Percentiles rank a stretch among this genome's conserved stretches.
Evolutionary conservation across 2,888 invertebrate species (phyloP).

Genomic region (Dorcus hopei): DNA sequence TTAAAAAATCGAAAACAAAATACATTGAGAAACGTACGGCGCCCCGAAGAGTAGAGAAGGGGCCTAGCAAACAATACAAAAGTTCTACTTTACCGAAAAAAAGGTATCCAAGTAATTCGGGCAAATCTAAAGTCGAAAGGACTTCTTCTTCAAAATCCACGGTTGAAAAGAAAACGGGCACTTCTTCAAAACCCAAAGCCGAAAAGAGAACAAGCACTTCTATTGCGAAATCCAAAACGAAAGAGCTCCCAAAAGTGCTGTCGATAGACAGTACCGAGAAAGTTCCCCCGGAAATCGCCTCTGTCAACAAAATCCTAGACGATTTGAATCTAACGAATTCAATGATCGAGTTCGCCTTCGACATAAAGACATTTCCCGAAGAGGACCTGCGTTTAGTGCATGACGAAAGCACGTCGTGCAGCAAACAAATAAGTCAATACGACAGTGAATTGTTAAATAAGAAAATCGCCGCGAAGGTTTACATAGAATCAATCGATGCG

Average conservation of each 20-base stretch:
- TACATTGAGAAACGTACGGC: background rate
- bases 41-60: too few species aligned
- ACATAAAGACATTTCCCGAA: conserved; percentile 13
- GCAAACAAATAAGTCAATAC: conserved; percentile 25
- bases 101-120: too few species aligned
- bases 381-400: conserved; percentile 20
- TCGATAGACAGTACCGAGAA: too few species aligned
- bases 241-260: too few species aligned
- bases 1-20: background rate
- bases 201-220: too few species aligned
- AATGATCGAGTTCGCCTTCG: conserved; percentile 12
- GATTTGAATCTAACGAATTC: conserved; percentile 15
- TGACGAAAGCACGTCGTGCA: conserved; percentile 16
- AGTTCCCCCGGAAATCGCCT: too few species aligned
- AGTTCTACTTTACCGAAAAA: too few species aligned
- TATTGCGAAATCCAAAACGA: too few species aligned
- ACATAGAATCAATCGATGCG: conserved; percentile 29
- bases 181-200: background rate
- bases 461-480: conserved; percentile 32
- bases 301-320: background rate
- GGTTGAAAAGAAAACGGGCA: too few species aligned
- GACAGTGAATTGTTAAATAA: conserved; percentile 26
- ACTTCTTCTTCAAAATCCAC: too few species aligned
- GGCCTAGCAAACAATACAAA: too few species aligned
- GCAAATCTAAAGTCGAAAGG: too few species aligned